Evolutionary conservation across 2,797 vertebrate genomes (phyloP), one percentile per base, ranked within the genome.

Genomic region (Margarornis squamiger): DNA sequence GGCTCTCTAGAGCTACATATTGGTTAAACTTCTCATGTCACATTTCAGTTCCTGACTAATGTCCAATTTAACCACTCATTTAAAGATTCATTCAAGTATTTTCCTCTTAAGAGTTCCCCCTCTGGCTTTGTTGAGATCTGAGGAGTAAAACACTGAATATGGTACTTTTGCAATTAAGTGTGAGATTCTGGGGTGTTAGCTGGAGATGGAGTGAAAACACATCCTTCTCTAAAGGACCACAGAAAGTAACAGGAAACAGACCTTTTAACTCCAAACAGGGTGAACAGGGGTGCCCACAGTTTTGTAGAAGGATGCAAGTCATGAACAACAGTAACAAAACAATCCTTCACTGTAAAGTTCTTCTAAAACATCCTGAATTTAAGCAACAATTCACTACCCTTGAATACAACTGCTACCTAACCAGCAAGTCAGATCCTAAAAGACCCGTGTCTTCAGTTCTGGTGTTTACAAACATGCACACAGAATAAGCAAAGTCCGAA

Each of bases 31-130:
- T 89, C 67, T 62, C 62, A 68, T 29, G 19, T 59, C 66, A 86
- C 48, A 45, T 86, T 96, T 85, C 81, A 88, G 58, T 45, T 83
- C 77, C 77, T 84, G 79, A 83, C 51, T 77, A 72, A 78, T 11
- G 15, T 34, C 57, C 21, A 19, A 24, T 74, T 78, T 73, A 73
- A 75, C 46, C 36, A 43, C 48, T 67, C 57, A 58, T 45, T 80
- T 74, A 67, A 79, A 83, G 70, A 72, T 36, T 75, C 48, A 38
- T 13, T 13, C 36, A 77, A 54, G 22, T 14, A 22, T 23, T 52
- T 55, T 55, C 8, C 62, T 66, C 30, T 62, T 38, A 36, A 39
- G 10, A 19, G 34, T 51, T 90, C 41, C 14, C 20, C 58, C 58
- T 79, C 71, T 41, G 23, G 24, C 51, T 75, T 68, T n/a, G 0